phyloP scores from a whole-genome alignment of 2,113 vertebrate species.

The Neodontobutis hainanensis region DNA sequence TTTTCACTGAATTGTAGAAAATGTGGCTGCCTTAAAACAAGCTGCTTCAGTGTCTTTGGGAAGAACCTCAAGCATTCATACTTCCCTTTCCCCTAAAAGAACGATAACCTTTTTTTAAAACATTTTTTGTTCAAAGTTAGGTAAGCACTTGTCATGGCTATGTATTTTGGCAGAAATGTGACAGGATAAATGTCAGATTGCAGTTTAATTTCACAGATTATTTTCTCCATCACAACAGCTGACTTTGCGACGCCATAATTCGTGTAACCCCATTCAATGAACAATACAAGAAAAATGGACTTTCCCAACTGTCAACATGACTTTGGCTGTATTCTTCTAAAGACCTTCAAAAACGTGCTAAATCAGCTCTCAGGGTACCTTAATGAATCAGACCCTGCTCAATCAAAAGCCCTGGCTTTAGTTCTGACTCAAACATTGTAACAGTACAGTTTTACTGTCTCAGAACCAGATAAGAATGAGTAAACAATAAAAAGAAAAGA shows the following conservation, averaged over 20 bases:
- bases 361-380: neutral
- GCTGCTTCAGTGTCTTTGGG: neutral
- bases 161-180: neutral
- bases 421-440: neutral
- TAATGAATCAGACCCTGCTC: conserved; percentile 22
- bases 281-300: conserved; percentile 27
- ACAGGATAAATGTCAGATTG: neutral
- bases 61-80: neutral
- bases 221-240: conserved; percentile 1
- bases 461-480: conserved; percentile 7
- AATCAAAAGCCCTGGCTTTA: neutral
- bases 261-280: conserved; percentile 30
- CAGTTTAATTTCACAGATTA: neutral
- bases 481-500: neutral
- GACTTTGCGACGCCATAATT: conserved; percentile 1
- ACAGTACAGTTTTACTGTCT: neutral
- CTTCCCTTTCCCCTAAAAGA: conserved; percentile 3
- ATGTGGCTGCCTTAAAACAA: neutral
- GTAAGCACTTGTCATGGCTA: neutral
- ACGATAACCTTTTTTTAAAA: too few species aligned
- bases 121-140: too few species aligned
- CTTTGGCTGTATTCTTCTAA: conserved; percentile 22
- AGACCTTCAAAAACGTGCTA: conserved; percentile 13
- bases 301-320: conserved; percentile 43
- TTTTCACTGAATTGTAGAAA: too few species aligned